These are phyloP conservation scores for Typhlomys cinereus DNA, from an alignment of 2,113 vertebrate genomes.

Conservation along the genomic window DNA sequence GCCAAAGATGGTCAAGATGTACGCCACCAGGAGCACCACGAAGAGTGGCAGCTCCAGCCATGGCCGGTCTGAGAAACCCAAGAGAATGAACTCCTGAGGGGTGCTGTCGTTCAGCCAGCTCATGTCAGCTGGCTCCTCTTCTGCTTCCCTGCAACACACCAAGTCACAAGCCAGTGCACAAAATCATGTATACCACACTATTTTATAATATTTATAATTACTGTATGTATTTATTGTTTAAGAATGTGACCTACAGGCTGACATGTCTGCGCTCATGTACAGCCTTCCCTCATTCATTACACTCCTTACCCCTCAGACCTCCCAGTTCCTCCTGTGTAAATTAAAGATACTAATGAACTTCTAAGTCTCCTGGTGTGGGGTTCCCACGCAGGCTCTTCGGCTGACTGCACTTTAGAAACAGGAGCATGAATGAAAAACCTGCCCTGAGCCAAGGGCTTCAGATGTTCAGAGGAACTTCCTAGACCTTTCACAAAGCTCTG, in stretches of 20 bases:
- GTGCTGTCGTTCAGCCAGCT: not conserved
- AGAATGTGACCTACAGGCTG: too few species aligned
- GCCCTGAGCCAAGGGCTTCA: not conserved
- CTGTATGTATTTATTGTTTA: not conserved
- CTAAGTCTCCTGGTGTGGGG: not conserved
- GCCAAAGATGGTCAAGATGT: conserved; percentile 60
- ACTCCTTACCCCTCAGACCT: not conserved
- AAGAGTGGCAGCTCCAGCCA: conserved; percentile 55
- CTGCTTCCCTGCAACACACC: not conserved
- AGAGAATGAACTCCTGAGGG: conserved; percentile 50
- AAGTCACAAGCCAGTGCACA: not conserved
- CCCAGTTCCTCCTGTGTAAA: not conserved
- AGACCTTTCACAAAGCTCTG: not conserved
- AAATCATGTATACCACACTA: not conserved
- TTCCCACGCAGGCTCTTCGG: not conserved
- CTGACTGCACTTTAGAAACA: not conserved
- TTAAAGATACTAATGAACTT: not conserved
- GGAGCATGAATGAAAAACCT: not conserved
- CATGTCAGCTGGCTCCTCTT: not conserved
- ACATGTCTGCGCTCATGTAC: too few species aligned
- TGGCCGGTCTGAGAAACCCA: conserved; percentile 64
- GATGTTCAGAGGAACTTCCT: not conserved
- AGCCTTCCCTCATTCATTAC: too few species aligned
- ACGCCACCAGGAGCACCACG: conserved; percentile 58
- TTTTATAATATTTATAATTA: not conserved